These are phyloP conservation scores for Eidolon helvum DNA, from an alignment of 2,113 vertebrate species.

Conservation along the genomic window DNA sequence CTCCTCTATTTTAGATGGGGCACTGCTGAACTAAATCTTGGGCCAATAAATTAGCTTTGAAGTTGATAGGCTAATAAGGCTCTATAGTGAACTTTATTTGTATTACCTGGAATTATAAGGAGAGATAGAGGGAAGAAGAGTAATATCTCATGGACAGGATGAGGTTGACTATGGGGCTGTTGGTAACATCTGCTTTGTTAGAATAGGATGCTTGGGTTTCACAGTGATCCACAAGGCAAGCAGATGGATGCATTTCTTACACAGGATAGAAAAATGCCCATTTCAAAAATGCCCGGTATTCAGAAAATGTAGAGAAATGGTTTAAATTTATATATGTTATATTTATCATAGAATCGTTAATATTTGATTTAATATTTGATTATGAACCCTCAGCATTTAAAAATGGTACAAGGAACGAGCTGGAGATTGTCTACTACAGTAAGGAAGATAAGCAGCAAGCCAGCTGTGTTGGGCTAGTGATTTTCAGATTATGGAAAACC, in stretches of 20 bases:
- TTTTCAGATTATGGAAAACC: neutral
- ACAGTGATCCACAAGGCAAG: neutral
- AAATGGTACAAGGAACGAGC: neutral
- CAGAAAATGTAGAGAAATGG: neutral
- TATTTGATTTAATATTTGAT: neutral
- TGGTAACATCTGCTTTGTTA: neutral
- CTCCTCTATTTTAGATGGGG: constrained; percentile 12
- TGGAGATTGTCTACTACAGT: neutral
- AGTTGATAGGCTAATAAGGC: neutral
- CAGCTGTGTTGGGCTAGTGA: neutral
- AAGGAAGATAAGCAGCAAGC: neutral
- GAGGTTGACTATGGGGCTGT: neutral
- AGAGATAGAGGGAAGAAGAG: neutral
- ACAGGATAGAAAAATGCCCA: neutral
- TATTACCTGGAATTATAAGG: neutral
- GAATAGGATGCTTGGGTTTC: neutral
- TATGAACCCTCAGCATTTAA: neutral
- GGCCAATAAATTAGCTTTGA: constrained; percentile 51
- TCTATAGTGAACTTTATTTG: constrained; percentile 3
- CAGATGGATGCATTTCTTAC: neutral
- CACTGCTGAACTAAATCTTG: constrained; percentile 50
- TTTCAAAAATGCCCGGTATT: neutral
- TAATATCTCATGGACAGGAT: neutral
- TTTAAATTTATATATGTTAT: neutral
- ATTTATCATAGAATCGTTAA: neutral